Conservation (phyloP, 2,113 vertebrate species). For the Syngnathus typhle region DNA sequence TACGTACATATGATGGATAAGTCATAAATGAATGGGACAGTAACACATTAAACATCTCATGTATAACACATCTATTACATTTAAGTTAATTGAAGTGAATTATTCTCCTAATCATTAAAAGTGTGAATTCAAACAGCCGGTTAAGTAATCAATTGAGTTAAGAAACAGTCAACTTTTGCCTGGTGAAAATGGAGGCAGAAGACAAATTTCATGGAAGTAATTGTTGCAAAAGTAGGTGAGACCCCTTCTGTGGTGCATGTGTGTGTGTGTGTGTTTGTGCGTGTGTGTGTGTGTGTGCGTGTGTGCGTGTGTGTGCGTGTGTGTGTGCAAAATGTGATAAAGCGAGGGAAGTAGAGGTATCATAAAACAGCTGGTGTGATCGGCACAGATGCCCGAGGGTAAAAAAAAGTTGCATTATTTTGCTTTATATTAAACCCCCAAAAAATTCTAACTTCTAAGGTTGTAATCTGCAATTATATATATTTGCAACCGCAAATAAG, state of each 20-base stretch:
- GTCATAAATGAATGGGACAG: background rate
- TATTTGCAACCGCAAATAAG: background rate
- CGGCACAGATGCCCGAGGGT: constrained; percentile 49
- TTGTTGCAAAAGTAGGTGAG: constrained; percentile 15
- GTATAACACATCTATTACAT: background rate
- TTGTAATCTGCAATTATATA: background rate
- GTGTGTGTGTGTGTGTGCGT: background rate
- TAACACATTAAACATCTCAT: background rate
- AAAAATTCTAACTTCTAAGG: no score
- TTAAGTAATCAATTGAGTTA: background rate
- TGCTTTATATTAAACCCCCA: background rate
- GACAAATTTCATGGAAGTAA: background rate
- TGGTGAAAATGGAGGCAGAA: background rate
- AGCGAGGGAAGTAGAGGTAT: constrained; percentile 29
- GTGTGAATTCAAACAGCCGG: background rate
- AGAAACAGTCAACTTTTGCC: background rate
- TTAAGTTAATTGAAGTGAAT: background rate
- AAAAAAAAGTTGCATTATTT: constrained; percentile 24
- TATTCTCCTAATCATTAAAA: no score
- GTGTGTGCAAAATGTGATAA: background rate
- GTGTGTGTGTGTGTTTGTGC: background rate
- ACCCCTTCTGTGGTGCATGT: background rate
- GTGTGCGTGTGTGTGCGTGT: constrained; percentile 1
- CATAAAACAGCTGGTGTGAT: constrained; percentile 54
- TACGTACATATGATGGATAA: background rate